Evolutionary conservation across 2,888 invertebrate species (phyloP).

Genomic region (Lithosia quadra): DNA sequence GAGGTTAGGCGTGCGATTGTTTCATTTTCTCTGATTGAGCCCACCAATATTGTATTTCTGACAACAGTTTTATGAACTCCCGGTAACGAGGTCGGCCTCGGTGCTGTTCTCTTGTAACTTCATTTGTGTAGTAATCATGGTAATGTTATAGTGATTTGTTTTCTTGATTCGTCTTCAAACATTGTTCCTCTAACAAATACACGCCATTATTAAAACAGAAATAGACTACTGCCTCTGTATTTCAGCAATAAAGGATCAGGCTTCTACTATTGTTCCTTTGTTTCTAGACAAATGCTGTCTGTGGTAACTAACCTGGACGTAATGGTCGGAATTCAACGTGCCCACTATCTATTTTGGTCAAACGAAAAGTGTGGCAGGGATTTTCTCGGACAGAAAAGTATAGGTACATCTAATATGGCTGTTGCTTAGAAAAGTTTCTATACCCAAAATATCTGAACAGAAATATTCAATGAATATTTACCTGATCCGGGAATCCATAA

Average conservation of each 20-base stretch:
- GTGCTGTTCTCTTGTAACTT: conserved; percentile 14
- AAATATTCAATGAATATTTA: too few species aligned
- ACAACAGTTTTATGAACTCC: conserved; percentile 49
- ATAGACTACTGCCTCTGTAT: background rate
- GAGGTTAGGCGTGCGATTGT: conserved; percentile 44
- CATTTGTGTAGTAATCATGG: background rate
- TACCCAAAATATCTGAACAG: too few species aligned
- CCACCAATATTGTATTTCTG: conserved; percentile 64
- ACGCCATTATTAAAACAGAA: background rate
- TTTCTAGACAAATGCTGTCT: background rate
- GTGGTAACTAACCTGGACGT: background rate
- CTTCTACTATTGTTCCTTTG: background rate
- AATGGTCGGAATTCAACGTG: background rate
- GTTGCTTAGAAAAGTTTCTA: too few species aligned
- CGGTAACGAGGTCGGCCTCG: conserved; percentile 32
- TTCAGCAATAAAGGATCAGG: background rate
- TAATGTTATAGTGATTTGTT: background rate
- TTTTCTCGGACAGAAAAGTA: too few species aligned
- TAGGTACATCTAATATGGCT: too few species aligned
- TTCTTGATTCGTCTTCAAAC: background rate
- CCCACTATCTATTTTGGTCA: background rate
- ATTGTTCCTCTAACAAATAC: background rate
- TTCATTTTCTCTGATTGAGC: conserved; percentile 65
- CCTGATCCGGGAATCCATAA: too few species aligned
- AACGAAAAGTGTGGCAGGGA: background rate